phyloP scores from a whole-genome alignment of 2,797 vertebrate genomes.

The Chaunax sp. region DNA sequence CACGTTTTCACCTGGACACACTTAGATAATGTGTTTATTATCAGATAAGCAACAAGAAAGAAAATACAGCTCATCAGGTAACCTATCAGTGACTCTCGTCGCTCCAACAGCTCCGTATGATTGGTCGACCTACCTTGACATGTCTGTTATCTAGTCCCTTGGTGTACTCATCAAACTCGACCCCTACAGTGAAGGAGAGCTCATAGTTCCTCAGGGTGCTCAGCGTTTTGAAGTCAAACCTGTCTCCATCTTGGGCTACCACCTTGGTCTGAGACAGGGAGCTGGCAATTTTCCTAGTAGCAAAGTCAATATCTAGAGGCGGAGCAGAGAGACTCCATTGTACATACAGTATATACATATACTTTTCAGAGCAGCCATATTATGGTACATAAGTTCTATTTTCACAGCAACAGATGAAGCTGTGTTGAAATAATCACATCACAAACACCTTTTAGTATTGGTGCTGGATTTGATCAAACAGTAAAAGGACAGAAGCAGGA shows the following conservation, averaged over 20 bases:
- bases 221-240: conserved; percentile 89
- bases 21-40: conserved; percentile 8
- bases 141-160: conserved; percentile 90
- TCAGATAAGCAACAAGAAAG: conserved; percentile 7
- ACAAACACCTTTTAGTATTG: neutral
- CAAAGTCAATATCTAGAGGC: conserved; percentile 89
- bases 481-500: neutral
- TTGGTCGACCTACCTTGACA: conserved; percentile 83
- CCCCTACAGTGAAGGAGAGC: conserved; percentile 86
- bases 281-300: conserved; percentile 91
- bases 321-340: conserved; percentile 22
- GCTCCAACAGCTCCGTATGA: neutral
- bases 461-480: neutral
- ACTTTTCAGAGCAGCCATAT: too few species aligned
- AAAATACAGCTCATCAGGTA: neutral
- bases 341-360: too few species aligned
- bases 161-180: conserved; percentile 91
- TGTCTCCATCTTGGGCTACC: conserved; percentile 87
- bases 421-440: too few species aligned
- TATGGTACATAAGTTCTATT: too few species aligned
- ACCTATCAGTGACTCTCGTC: neutral
- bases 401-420: too few species aligned
- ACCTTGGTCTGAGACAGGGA: conserved; percentile 91
- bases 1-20: conserved; percentile 2
- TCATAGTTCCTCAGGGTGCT: conserved; percentile 93